Evolutionary conservation across 2,797 vertebrate species (phyloP), one percentile per base, ranked within the genome.

Genomic region (Apogon talboti): DNA sequence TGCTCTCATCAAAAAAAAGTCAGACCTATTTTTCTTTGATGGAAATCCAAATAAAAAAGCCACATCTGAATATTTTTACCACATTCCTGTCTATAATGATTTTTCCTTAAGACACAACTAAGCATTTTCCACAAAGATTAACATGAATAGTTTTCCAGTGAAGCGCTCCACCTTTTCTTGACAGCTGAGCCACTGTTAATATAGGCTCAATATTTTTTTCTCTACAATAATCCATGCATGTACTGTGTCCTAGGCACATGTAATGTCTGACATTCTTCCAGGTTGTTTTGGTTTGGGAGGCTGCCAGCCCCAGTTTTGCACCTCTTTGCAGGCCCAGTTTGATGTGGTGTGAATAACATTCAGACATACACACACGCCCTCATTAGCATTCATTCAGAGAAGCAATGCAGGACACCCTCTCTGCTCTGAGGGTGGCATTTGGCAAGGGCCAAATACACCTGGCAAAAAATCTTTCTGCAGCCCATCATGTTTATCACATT

Each of bases 341-440:
- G 93, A 94, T 94, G 91, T 92, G 91, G 91, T 94, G 92, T 94
- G 91, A 94, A 93, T 92, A 93, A 93, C 92, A 92, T 93, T 92
- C 88, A 92, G 88, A 93, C 91, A 87, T 87, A 92, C 89, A 89
- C 87, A 89, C 89, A 91, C 85, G 89, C 88, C 87, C 90, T 91
- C 91, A 91, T 90, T 92, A 90, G 89, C 89, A 91, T 90, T 91
- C 89, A 87, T 90, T 90, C 88, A 87, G 83, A 69, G 82, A 87
- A 74, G 84, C 79, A 78, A 87, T 82, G 85, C 91, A 91, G 85
- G 87, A 89, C 90, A 90, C 89, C 90, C 88, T 88, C 89, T 79
- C 84, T 86, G 86, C 92, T 90, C 91, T 81, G 89, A 93, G 90
- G 92, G 92, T 93, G 93, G 93, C 82, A 93, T 94, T 94, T 94